A percentile compares a stretch with the other conserved stretches of the same genome.
phyloP scores from a whole-genome alignment of 2,113 vertebrate genomes.

The Solea solea region DNA sequence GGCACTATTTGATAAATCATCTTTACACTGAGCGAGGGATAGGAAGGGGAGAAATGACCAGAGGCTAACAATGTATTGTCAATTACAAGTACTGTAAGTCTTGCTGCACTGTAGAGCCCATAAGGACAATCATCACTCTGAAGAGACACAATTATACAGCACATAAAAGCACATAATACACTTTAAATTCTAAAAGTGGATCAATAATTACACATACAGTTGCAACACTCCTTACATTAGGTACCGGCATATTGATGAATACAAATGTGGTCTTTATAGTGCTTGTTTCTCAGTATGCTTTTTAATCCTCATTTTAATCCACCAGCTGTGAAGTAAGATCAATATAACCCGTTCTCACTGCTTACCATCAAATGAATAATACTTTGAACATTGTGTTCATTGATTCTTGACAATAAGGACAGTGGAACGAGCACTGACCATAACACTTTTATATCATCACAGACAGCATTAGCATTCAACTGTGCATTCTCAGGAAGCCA shows the following conservation, averaged over 20 bases:
- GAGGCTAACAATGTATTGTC: conserved; percentile 41
- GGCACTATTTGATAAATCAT: conserved; percentile 57
- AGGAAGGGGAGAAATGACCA: conserved; percentile 11
- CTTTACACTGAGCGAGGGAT: conserved; percentile 5
- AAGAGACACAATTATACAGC: not conserved
- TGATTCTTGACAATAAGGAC: too few species aligned
- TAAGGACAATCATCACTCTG: not conserved
- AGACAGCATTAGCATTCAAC: too few species aligned
- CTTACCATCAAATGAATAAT: too few species aligned
- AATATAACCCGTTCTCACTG: too few species aligned
- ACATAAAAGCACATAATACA: conserved; percentile 1
- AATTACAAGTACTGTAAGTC: conserved; percentile 35
- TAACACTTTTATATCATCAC: too few species aligned
- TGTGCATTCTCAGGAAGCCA: too few species aligned
- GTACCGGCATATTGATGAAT: not conserved
- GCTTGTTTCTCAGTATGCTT: too few species aligned
- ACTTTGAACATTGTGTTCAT: too few species aligned
- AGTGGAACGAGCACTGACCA: too few species aligned
- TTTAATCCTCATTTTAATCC: too few species aligned
- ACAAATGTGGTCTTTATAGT: not conserved
- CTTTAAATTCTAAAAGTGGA: conserved; percentile 18
- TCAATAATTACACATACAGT: conserved; percentile 10
- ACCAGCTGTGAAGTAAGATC: too few species aligned
- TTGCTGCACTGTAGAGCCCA: conserved; percentile 4
- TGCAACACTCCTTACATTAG: conserved; percentile 12